Base-by-base conservation (phyloP, 2,797 vertebrate genomes). In the Urophycis tenuis region DNA sequence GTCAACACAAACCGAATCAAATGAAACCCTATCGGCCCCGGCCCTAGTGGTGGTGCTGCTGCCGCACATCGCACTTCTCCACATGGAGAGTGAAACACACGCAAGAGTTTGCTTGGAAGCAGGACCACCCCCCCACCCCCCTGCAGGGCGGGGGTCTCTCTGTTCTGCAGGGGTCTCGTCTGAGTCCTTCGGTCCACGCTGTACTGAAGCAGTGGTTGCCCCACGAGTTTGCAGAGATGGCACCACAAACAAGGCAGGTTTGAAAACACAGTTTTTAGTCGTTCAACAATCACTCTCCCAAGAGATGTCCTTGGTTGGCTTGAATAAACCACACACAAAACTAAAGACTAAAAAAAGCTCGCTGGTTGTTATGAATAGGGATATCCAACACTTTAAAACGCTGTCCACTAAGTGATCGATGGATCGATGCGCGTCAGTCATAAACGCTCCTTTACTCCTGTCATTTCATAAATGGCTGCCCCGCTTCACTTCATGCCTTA, bases 401-500 rank as follows among this genome's bases (percentile, higher is more conserved):
- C 12, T 29, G 25, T 2, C n/a, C 10, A 25, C 12, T n/a, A 64
- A 25, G n/a, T 29, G 1, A 64, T 29, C 60, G 12, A 64, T 64
- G 10, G 3, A 60, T 25, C 53, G 6, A 60, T 9, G 10, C 8
- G 4, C 60, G 5, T 64, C n/a, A 29, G 60, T 11, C 29, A 3
- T 64, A 29, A 64, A 29, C 12, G 60, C 60, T 64, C n/a, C 25
- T 29, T 29, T 12, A 3, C 29, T 29, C 60, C 29, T 29, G 60
- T 64, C 60, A 64, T 64, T 67, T 75, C 53, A 71, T 71, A 31
- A 71, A 71, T 32, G 31, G 69, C 69, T 71, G 69, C 30, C 31
- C 17, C 19, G 69, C 69, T 71, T 33, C 69, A 71, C 69, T 22
- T 71, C 69, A 71, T 71, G 69, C 69, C 64, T 31, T 31, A 71